Evolutionary conservation across 2,113 vertebrate species (phyloP), one percentile per base, ranked within the genome.

Genomic region (Ageneiosus marmoratus): DNA sequence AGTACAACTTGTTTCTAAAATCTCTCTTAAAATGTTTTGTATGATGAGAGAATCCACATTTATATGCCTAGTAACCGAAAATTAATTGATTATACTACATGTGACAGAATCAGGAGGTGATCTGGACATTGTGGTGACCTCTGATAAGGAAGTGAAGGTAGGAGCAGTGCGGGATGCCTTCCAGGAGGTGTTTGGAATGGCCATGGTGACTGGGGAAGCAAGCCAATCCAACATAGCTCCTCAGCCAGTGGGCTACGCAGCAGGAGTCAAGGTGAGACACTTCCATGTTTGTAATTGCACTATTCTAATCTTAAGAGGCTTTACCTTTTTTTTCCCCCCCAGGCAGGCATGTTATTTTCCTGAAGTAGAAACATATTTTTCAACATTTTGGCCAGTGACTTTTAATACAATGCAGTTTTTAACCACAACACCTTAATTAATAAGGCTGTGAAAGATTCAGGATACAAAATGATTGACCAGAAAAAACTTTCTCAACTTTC

Each of bases 141-240:
- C 97, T 5, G 94, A 96, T 62, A 97, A 97, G 79, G 97, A 99
- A 69, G 92, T 94, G 16, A 95, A 95, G 77, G 96, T 99, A 0
- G 95, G 94, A 9, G 97, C 98, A 0, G 89, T 99, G 78, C 93
- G 98, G 76, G 97, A 98, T 2, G 98, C 98, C 62, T 99, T 99
- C 88, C 98, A 99, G 89, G 98, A 99, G 81, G 95, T 99, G 37
- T 99, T 99, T 86, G 97, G 98, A 46, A 94, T 99, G 92, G 98
- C 98, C 44, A 90, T 97, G 89, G 96, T 99, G 58, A 94, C 95
- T 0, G 97, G 97, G 83, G 97, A 99, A 90, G 94, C 95, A 0
- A 95, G 95, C 4, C 95, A 96, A 88, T 97, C 98, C 78, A 98
- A 97, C 84, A 99, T 98, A 3, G 98, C 98, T 27, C 97, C 98